Conservation (phyloP, 2,113 vertebrate species). For the Chloroceryle aenea region DNA sequence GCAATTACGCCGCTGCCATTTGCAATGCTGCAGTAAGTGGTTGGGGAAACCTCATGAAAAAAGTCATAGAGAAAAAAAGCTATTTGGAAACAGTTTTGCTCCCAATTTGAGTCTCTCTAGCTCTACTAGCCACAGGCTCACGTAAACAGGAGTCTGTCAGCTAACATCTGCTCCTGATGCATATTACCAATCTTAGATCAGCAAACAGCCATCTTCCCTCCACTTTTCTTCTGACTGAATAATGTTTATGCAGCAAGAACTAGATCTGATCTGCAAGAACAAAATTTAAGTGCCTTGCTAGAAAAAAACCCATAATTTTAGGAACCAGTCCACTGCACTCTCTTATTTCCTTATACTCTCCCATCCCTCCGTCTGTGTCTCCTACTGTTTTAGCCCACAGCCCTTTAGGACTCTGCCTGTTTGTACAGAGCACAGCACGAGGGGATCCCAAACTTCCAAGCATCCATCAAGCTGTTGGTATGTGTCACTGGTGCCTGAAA, state of each 20-base stretch:
- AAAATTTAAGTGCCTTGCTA: neutral
- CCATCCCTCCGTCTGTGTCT: neutral
- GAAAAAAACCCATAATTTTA: neutral
- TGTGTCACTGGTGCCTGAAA: neutral
- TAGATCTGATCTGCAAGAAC: neutral
- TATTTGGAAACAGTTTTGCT: neutral
- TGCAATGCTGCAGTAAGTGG: neutral
- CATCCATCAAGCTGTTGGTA: neutral
- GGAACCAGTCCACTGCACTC: neutral
- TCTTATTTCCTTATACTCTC: accelerated
- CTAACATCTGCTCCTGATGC: neutral
- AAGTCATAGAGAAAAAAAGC: neutral
- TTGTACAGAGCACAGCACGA: accelerated
- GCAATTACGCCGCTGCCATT: conserved; percentile 22
- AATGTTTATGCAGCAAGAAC: neutral
- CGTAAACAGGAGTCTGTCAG: neutral
- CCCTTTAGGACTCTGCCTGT: neutral
- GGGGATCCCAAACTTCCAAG: neutral
- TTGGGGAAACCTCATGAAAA: neutral
- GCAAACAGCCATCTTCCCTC: neutral
- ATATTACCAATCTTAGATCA: neutral
- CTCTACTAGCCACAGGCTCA: neutral
- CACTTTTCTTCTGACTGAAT: neutral
- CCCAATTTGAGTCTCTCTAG: neutral
- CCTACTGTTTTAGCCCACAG: neutral